phyloP scores from a whole-genome alignment of 53 echinoderm and acorn worm genomes.

The Luidia sarsii region DNA sequence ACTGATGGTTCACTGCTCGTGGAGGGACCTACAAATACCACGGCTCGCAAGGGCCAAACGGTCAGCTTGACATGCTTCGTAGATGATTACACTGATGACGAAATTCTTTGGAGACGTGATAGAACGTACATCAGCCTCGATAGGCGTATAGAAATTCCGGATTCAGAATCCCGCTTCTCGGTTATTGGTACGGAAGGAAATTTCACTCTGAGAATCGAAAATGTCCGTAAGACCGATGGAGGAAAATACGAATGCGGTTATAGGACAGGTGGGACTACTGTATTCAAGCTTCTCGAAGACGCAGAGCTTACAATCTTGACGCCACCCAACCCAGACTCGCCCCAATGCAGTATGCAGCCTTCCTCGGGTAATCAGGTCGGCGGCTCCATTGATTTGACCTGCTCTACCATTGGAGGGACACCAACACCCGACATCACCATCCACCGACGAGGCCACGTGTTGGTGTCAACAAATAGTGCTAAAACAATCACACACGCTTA shows the following conservation, averaged over 20 bases:
- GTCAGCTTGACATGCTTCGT: no score
- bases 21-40: no score
- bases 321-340: neutral
- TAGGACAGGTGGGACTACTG: neutral
- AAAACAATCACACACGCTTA: neutral
- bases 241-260: slow-evolving; percentile 4
- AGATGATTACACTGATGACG: no score
- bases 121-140: no score
- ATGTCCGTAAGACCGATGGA: slow-evolving; percentile 11
- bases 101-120: no score
- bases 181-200: neutral
- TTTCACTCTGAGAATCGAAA: slow-evolving; percentile 15
- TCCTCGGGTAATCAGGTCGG: neutral
- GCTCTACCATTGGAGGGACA: neutral
- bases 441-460: no score
- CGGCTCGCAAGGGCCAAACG: no score
- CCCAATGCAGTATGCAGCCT: neutral
- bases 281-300: neutral
- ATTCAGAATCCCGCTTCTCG: neutral
- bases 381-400: neutral
- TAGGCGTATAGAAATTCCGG: no score
- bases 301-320: neutral
- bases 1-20: no score
- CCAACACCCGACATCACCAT: slow-evolving; percentile 4
- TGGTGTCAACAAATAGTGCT: neutral